phyloP scores from a whole-genome alignment of 2,113 vertebrate genomes.

The Symphodus melops region DNA sequence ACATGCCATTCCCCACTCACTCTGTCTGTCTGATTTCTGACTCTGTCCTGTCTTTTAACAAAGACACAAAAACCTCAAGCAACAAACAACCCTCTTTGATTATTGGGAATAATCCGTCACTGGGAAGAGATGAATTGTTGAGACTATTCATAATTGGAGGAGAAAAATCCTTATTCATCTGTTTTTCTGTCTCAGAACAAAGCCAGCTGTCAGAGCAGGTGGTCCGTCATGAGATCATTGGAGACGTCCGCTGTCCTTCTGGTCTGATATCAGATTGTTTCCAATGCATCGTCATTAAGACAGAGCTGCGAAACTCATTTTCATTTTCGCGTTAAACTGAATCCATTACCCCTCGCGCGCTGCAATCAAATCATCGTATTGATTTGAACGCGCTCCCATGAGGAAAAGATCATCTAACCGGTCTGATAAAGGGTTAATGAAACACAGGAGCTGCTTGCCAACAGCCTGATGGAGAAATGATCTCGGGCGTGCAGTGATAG shows the following conservation, averaged over 20 bases:
- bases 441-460: constrained; percentile 47
- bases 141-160: not conserved
- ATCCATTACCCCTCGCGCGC: not conserved
- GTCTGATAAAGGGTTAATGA: constrained; percentile 7
- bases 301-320: not conserved
- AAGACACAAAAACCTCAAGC: too few relatives aligned
- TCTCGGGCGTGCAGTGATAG: constrained; percentile 39
- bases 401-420: not conserved
- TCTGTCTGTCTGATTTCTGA: too few relatives aligned
- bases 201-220: not conserved
- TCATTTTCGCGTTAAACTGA: not conserved
- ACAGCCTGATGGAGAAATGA: constrained; percentile 54
- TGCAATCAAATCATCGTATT: not conserved
- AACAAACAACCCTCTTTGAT: too few relatives aligned
- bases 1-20: too few relatives aligned
- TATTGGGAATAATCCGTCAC: too few relatives aligned
- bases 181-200: not conserved
- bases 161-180: not conserved
- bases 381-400: not conserved
- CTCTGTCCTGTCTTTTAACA: too few relatives aligned
- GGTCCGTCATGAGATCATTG: constrained; percentile 4
- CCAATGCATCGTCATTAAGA: not conserved
- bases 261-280: not conserved
- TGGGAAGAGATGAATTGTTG: not conserved
- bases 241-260: not conserved